These are phyloP conservation scores for Solenopsis invicta DNA, from an alignment of 1,140 invertebrate genomes.

Conservation along the genomic window DNA sequence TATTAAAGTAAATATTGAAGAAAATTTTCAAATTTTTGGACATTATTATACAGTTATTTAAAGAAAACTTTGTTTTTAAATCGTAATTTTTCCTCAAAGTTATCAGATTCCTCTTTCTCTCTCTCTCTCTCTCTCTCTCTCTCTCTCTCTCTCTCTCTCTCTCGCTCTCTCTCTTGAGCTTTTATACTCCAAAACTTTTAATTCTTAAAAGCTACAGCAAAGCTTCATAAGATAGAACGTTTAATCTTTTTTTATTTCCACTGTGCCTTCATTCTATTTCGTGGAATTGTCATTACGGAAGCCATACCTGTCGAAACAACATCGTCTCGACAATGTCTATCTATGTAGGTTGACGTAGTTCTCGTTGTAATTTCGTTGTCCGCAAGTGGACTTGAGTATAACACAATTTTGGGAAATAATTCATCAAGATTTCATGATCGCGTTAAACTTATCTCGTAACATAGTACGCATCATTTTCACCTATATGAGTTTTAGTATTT, in stretches of 20 bases:
- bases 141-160: neutral
- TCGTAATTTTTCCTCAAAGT: neutral
- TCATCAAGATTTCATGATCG: slow-evolving; percentile 43
- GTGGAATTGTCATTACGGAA: slow-evolving; percentile 38
- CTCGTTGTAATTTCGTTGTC: slow-evolving; percentile 33
- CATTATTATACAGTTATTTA: slow-evolving; percentile 14
- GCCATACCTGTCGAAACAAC: slow-evolving; percentile 22
- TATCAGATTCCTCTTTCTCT: neutral
- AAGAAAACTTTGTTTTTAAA: neutral
- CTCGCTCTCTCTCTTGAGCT: neutral
- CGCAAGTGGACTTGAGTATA: slow-evolving; percentile 32
- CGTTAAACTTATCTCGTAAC: slow-evolving; percentile 21
- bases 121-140: neutral
- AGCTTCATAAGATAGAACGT: neutral
- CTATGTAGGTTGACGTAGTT: slow-evolving; percentile 26
- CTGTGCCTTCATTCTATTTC: slow-evolving; percentile 25
- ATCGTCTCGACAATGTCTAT: slow-evolving; percentile 15
- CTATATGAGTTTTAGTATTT: neutral
- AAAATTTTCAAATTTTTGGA: neutral
- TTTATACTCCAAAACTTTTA: slow-evolving; percentile 10
- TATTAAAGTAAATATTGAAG: slow-evolving; percentile 3
- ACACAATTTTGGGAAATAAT: slow-evolving; percentile 29
- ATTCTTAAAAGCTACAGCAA: slow-evolving; percentile 6
- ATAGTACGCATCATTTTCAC: neutral
- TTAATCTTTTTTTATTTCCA: slow-evolving; percentile 27